These are phyloP conservation scores for Natrix natrix DNA, from an alignment of 2,797 vertebrate species.

Conservation along the genomic window DNA sequence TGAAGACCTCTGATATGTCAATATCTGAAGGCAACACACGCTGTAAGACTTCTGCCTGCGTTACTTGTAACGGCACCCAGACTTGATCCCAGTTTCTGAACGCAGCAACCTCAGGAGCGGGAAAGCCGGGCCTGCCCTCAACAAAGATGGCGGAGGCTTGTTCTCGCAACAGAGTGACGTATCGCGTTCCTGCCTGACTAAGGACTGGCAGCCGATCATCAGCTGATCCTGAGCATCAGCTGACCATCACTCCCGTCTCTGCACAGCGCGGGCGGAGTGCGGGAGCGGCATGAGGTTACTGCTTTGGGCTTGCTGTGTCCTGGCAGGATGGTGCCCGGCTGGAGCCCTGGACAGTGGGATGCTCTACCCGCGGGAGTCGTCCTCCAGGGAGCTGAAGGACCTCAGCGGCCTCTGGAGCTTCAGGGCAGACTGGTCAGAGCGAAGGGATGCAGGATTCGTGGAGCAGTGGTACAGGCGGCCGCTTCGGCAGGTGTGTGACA, in stretches of 20 bases:
- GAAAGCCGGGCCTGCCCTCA: not conserved
- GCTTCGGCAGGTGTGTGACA: constrained; percentile 78
- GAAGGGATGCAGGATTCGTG: constrained; percentile 79
- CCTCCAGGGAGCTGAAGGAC: constrained; percentile 82
- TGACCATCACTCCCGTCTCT: accelerated
- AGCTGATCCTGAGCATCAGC: not conserved
- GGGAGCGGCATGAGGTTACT: not conserved
- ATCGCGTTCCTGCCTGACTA: not conserved
- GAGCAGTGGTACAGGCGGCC: constrained; percentile 80
- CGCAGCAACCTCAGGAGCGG: not conserved
- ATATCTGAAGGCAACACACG: not conserved
- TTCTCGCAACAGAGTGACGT: too few species aligned
- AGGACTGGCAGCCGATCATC: not conserved
- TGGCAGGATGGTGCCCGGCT: accelerated
- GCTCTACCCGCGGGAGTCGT: constrained; percentile 84
- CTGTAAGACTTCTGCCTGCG: not conserved
- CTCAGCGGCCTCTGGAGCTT: constrained; percentile 87
- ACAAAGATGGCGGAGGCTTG: constrained; percentile 9
- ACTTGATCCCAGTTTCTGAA: not conserved
- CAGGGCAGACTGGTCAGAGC: constrained; percentile 81
- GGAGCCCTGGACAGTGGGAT: constrained; percentile 50
- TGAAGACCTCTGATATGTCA: too few species aligned
- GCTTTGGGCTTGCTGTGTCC: not conserved
- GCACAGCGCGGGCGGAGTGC: accelerated
- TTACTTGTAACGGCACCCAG: not conserved